Evolutionary conservation across 53 echinoderm and acorn worm genomes (phyloP).

Genomic region (Astropecten irregularis): DNA sequence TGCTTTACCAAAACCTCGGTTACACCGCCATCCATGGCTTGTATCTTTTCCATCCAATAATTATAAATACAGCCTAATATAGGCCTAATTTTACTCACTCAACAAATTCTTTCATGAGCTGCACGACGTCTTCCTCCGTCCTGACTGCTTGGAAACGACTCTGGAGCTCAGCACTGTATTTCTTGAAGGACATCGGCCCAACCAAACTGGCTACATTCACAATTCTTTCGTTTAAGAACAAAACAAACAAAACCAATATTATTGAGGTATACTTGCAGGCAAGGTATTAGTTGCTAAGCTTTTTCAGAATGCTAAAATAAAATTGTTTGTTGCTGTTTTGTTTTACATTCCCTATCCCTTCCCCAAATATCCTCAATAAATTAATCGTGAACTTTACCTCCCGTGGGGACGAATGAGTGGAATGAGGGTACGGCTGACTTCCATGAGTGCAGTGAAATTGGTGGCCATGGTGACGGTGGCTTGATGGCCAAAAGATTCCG

Average conservation of each 20-base stretch:
- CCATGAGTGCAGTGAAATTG: constrained; percentile 67
- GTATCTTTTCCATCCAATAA: too few relatives aligned
- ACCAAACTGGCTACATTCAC: constrained; percentile 57
- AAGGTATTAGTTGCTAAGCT: too few relatives aligned
- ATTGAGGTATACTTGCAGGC: too few relatives aligned
- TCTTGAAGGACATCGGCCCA: constrained; percentile 23
- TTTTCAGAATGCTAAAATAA: too few relatives aligned
- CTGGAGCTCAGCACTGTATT: constrained; percentile 65
- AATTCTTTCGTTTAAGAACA: constrained; percentile 52
- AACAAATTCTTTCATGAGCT: constrained; percentile 68
- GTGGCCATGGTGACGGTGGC: constrained; percentile 65
- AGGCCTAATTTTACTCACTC: constrained; percentile 63
- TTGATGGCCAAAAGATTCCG: constrained; percentile 12
- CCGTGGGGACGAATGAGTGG: constrained; percentile 67
- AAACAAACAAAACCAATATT: too few relatives aligned
- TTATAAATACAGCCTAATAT: too few relatives aligned
- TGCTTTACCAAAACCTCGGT: too few relatives aligned
- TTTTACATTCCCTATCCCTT: too few relatives aligned
- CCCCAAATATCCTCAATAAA: too few relatives aligned
- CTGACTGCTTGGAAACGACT: constrained; percentile 61
- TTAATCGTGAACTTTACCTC: too few relatives aligned
- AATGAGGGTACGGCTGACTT: constrained; percentile 57
- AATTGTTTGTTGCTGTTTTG: too few relatives aligned
- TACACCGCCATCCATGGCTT: too few relatives aligned
- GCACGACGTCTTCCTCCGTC: constrained; percentile 59